Evolutionary conservation across 2,113 vertebrate species (phyloP).

Genomic region (Motacilla alba): DNA sequence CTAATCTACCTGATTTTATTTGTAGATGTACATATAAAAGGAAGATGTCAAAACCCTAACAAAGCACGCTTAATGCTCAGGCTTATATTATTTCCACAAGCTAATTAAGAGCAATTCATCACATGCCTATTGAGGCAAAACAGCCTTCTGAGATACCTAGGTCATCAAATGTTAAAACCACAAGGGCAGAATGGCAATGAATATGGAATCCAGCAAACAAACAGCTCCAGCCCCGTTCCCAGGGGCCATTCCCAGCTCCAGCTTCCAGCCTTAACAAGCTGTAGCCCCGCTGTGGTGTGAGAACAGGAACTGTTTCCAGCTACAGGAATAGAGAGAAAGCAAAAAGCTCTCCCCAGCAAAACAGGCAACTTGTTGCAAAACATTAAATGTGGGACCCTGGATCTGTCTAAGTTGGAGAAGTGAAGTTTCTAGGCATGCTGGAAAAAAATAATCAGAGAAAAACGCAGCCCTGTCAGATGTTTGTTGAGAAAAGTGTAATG

Average conservation of each 20-base stretch:
- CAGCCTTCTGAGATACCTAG: slow-evolving; percentile 28
- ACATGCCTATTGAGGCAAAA: slow-evolving; percentile 10
- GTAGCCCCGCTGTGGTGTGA: fast-evolving
- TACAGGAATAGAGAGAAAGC: not conserved
- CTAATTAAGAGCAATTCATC: slow-evolving; percentile 57
- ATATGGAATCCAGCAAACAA: not conserved
- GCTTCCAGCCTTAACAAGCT: not conserved
- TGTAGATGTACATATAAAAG: slow-evolving; percentile 45
- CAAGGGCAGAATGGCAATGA: not conserved
- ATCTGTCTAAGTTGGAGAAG: not conserved
- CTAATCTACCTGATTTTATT: slow-evolving; percentile 62
- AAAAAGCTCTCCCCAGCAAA: not conserved
- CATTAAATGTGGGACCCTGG: fast-evolving
- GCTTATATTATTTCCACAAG: slow-evolving; percentile 44
- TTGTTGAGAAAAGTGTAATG: not conserved
- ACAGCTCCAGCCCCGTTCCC: not conserved
- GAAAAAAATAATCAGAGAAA: not conserved
- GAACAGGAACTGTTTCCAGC: not conserved
- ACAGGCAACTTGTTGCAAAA: not conserved
- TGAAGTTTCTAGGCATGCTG: not conserved
- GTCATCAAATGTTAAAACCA: slow-evolving; percentile 18
- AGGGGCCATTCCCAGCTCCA: not conserved
- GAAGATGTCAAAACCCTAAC: slow-evolving; percentile 59
- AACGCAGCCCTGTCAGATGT: not conserved
- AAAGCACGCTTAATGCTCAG: slow-evolving; percentile 30